Base-by-base conservation (phyloP, 2,888 invertebrate genomes). In the Tuta absoluta region DNA sequence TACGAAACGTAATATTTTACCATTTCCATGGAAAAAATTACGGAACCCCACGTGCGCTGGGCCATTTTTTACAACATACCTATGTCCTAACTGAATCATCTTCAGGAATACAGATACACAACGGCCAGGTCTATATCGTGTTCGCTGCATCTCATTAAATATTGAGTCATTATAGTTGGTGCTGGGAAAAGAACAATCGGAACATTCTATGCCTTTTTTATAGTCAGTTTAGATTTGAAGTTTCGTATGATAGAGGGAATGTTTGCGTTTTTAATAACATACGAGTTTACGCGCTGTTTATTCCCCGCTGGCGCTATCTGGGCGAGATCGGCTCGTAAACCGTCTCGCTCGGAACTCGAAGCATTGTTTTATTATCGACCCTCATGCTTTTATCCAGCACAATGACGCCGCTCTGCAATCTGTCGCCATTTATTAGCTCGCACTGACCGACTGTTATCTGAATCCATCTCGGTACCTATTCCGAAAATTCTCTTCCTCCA, bases 341-440 rank as follows among this genome's bases (percentile, higher is more conserved):
- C 73, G 77, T 76, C 77, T n/a, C 77, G 80, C 76, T 75, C 75
- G 72, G 73, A 77, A 80, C 76, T 75, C 75, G 72, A 73, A 77
- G 78, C 79, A 84, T 85, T 85, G 81, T 86, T 86, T 85, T 82
- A 86, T 75, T 82, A 84, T 79, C 74, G 76, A 78, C 79, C 78
- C 75, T 72, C 73, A 68, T 45, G 73, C 75, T 78, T 77, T 81
- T 81, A 80, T 82, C 77, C 77, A 73, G 77, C 76, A 80, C 80
- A 81, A 82, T 78, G 76, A 78, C 73, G 73, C 76, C 70, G 71
- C 71, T 76, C 75, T 78, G 78, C 79, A 82, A 80, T 83, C 80
- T 81, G 81, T 78, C 77, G 73, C 78, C 75, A 75, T 80, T 82
- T 76, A 84, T 84, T 81, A 81, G 75, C 17, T 72, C 71, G 68